phyloP scores from a whole-genome alignment of 2,888 invertebrate genomes.

The Ypsolopha scabrella region DNA sequence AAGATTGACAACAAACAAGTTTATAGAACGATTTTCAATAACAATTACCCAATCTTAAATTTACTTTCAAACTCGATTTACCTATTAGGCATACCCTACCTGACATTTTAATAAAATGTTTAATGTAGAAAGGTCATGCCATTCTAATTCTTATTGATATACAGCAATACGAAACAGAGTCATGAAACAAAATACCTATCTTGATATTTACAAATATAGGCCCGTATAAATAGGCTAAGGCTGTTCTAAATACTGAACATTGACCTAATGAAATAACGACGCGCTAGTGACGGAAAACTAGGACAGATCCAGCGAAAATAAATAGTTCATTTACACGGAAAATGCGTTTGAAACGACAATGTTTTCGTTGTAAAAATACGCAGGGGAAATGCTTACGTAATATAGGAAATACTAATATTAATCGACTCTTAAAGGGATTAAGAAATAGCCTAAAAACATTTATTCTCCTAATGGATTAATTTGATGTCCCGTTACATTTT shows the following conservation, averaged over 20 bases:
- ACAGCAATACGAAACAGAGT: conserved; percentile 7
- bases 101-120: conserved; percentile 21
- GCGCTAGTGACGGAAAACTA: conserved; percentile 19
- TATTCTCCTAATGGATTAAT: too few species aligned
- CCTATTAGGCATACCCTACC: neutral
- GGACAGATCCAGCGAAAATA: neutral
- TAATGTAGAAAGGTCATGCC: conserved; percentile 18
- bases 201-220: neutral
- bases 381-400: neutral
- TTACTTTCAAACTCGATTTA: too few species aligned
- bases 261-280: conserved; percentile 31
- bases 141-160: conserved; percentile 19
- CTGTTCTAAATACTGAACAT: conserved; percentile 30
- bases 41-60: neutral
- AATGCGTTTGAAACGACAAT: neutral
- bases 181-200: neutral
- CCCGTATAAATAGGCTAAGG: conserved; percentile 17
- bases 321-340: neutral
- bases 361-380: neutral
- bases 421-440: too few species aligned
- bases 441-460: too few species aligned
- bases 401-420: too few species aligned
- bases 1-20: too few species aligned
- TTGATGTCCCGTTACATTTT: too few species aligned
- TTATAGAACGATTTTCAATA: too few species aligned